phyloP scores from a whole-genome alignment of 2,888 invertebrate genomes.

The Tortrix viridana region DNA sequence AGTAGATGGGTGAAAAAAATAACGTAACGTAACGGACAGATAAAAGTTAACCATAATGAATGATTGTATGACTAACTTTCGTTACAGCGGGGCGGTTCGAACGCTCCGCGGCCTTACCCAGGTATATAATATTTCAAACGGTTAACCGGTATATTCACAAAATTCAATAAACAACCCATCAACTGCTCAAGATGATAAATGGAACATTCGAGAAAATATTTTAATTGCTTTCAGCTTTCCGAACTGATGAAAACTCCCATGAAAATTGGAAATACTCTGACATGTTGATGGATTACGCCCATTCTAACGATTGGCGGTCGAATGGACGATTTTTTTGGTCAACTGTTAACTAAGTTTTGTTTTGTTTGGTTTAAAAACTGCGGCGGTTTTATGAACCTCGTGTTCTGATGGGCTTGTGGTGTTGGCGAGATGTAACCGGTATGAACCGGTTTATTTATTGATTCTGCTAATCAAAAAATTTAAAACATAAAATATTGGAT shows the following conservation, averaged over 20 bases:
- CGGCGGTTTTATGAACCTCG: neutral
- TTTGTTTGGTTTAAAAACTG: neutral
- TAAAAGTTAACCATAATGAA: too few species aligned
- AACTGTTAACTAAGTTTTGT: constrained; percentile 29
- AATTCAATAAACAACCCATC: constrained; percentile 43
- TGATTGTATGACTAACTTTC: too few species aligned
- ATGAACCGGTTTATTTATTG: too few species aligned
- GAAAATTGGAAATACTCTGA: constrained; percentile 63
- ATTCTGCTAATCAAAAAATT: too few species aligned
- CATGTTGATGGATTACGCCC: constrained; percentile 67
- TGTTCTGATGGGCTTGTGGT: too few species aligned
- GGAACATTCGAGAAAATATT: constrained; percentile 49
- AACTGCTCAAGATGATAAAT: constrained; percentile 49
- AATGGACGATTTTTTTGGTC: constrained; percentile 43
- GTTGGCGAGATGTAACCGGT: too few species aligned
- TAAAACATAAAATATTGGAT: too few species aligned
- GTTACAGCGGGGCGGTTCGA: too few species aligned
- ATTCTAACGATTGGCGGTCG: constrained; percentile 73
- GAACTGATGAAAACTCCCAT: constrained; percentile 51
- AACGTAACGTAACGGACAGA: too few species aligned
- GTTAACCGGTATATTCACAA: constrained; percentile 39
- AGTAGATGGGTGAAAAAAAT: too few species aligned
- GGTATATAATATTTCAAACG: constrained; percentile 6
- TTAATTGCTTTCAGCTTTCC: constrained; percentile 56
- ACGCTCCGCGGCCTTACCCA: too few species aligned